phyloP scores from a whole-genome alignment of 2,888 invertebrate species.

The Cristatella mucedo region DNA sequence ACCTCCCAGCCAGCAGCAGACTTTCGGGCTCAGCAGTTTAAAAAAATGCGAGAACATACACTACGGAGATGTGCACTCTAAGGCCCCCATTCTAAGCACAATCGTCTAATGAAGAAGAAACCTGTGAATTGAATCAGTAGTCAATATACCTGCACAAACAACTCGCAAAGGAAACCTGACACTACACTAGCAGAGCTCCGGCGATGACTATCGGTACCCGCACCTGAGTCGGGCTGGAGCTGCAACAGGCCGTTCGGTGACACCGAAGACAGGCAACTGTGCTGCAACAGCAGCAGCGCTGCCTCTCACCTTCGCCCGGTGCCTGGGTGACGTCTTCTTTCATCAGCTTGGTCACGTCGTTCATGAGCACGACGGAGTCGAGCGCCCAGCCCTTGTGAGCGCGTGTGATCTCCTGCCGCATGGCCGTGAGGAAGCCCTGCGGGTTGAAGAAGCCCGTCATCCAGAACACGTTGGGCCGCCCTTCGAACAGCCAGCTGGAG shows the following conservation, averaged over 20 bases:
- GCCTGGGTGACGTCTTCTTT: conserved; percentile 50
- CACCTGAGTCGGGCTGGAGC: not conserved
- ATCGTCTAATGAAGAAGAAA: too few species aligned
- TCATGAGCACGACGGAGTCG: conserved; percentile 36
- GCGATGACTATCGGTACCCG: not conserved
- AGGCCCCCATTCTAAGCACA: too few species aligned
- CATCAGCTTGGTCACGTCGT: conserved; percentile 38
- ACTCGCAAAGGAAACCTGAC: not conserved
- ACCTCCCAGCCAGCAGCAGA: too few species aligned
- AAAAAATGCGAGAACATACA: too few species aligned
- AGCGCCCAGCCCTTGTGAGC: conserved; percentile 40
- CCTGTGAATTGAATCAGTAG: not conserved
- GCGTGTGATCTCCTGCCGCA: conserved; percentile 39
- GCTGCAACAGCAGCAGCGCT: not conserved
- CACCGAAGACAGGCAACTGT: not conserved
- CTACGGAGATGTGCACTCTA: too few species aligned
- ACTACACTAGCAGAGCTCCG: not conserved
- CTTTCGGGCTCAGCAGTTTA: too few species aligned
- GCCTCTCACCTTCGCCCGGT: conserved; percentile 56
- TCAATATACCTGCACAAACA: not conserved
- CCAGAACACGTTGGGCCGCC: conserved; percentile 77
- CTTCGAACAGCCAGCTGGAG: conserved; percentile 58
- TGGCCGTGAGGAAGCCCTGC: conserved; percentile 46
- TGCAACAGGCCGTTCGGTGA: not conserved
- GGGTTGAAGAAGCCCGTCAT: conserved; percentile 98